Evolutionary conservation across 2,113 vertebrate species (phyloP), one percentile per base, ranked within the genome.

Genomic region (Trichomycterus rosablanca): DNA sequence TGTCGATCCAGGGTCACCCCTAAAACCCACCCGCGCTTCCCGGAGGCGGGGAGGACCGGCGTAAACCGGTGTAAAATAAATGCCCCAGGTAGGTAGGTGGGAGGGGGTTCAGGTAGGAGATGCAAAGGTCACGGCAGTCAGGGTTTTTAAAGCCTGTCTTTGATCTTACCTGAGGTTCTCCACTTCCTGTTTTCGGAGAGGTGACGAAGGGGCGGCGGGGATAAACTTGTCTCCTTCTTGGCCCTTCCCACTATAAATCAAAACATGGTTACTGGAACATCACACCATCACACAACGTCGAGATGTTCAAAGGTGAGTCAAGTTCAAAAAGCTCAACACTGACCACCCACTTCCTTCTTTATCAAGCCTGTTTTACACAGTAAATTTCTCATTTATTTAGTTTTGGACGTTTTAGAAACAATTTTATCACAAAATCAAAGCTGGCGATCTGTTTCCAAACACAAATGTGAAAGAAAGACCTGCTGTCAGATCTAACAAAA

Each of bases 191-290:
- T 94, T 96, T 75, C 91, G 91, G 67, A 97, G 76, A 26, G 94
- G 94, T 0, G 96, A 97, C 37, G 96, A 99, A 7, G 96, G 96
- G 34, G 93, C 89, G 59, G 95, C 93, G 64, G 94, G 90, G 74
- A 95, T 83, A 73, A 93, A 95, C 81, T 95, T 97, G 75, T 99
- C 96, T 48, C 89, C 90, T 54, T 99, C 94, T 3, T 92, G 94
- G 74, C 84, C 91, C 86, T 99, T 99, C 74, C 84, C 92, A 87
- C 93, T 97, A 79, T 67, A 87, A 89, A 51, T 81, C 72, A 89
- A 19, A 76, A 16, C 12, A 45, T 10, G 12, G n/a, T 51, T 16
- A 54, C 40, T 24, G 9, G 40, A 49, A 24, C n/a, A n/a, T 23
- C 24, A 20, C 10, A 20, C 12, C 15, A 8, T 20, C 8, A 8